Evolutionary conservation across 2,888 invertebrate species (phyloP), one percentile per base, ranked within the genome.

Genomic region (Psococerastis gibbosa): DNA sequence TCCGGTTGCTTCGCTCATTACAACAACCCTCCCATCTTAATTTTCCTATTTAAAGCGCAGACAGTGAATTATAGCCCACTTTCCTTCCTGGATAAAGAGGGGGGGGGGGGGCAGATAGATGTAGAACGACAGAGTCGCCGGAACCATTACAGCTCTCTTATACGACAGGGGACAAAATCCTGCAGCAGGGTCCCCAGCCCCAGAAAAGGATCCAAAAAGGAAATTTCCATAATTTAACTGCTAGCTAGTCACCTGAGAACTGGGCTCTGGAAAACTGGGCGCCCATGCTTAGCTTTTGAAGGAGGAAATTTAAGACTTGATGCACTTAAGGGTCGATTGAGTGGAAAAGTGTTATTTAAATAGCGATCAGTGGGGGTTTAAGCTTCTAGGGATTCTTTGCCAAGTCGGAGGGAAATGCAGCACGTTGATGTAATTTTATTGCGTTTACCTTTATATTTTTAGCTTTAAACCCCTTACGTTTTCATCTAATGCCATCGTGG

Each of bases 261-360:
- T 27, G 11, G 11, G 11, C 8, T 9, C 8, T 9, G 27, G 27
- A 11, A 11, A 11, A 27, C 8, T 6, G 27, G 27, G 27, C 27
- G 27, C 27, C 27, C 27, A 11, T 27, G 27, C 27, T 27, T 6
- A 6, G 27, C 27, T 27, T 27, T 9, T 11, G n/a, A n/a, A n/a
- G n/a, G n/a, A n/a, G n/a, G n/a, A n/a, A n/a, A n/a, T n/a, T n/a
- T n/a, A 6, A 11, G 27, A 11, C 27, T 27, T 27, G 8, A 11
- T 27, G 27, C 27, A 27, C 27, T 38, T 38, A 18, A n/a, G 5
- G 20, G 22, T 16, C 20, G 38, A 38, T 38, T 38, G 38, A 38
- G 38, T 11, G 38, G 38, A 38, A 38, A 38, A 38, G 18, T 38
- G 22, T 38, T n/a, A 38, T 38, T 38, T 38, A 38, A 27, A 27